These are phyloP conservation scores for Macrotis lagotis DNA, from an alignment of 2,113 vertebrate genomes.

Conservation along the genomic window DNA sequence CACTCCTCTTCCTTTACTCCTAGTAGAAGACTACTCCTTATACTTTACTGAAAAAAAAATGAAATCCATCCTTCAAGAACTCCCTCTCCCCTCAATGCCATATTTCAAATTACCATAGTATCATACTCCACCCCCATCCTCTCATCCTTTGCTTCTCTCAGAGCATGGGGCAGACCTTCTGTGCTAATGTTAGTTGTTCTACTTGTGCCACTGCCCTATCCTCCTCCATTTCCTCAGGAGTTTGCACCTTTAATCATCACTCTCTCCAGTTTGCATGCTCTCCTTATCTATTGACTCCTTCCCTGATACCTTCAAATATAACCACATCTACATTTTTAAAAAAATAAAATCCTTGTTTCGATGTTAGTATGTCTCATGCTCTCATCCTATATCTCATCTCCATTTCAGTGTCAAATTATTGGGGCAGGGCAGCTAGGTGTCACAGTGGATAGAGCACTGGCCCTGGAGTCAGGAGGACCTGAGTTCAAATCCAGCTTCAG, in stretches of 20 bases:
- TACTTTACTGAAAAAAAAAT: not conserved
- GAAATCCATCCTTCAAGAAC: not conserved
- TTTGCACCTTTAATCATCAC: not conserved
- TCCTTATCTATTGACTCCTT: not conserved
- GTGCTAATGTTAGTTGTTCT: not conserved
- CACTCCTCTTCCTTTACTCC: not conserved
- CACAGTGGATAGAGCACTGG: too few species aligned
- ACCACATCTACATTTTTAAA: not conserved
- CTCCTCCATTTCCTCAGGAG: not conserved
- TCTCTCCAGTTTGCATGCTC: not conserved
- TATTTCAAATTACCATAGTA: not conserved
- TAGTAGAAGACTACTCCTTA: not conserved
- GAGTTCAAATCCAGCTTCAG: too few species aligned
- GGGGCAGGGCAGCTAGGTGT: too few species aligned
- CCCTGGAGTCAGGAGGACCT: too few species aligned
- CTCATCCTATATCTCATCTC: not conserved
- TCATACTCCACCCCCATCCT: not conserved
- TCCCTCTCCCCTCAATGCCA: not conserved
- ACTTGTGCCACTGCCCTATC: not conserved
- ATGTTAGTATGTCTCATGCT: not conserved
- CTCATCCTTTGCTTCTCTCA: not conserved
- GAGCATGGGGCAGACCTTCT: not conserved
- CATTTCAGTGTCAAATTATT: not conserved
- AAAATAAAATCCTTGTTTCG: not conserved
- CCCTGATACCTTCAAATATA: not conserved